These are phyloP conservation scores for Pyrrhosoma nymphula DNA, from an alignment of 2,888 invertebrate species.

Conservation along the genomic window DNA sequence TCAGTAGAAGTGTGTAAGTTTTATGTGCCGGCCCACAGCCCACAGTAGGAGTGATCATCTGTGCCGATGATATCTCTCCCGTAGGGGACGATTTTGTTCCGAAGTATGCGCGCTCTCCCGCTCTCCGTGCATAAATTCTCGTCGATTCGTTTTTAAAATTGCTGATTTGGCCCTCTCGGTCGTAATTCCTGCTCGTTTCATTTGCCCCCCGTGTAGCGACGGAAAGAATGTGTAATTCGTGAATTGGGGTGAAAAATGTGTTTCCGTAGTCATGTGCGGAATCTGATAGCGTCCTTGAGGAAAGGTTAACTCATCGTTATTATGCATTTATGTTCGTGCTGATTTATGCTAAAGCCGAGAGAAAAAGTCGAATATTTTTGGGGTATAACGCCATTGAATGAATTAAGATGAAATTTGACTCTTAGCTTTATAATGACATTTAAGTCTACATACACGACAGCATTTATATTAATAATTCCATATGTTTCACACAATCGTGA, in stretches of 20 bases:
- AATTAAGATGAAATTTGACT: neutral
- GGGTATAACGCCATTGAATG: neutral
- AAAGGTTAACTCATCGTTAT: neutral
- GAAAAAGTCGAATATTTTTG: neutral
- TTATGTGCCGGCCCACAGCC: neutral
- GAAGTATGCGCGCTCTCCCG: neutral
- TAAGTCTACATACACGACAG: too few relatives aligned
- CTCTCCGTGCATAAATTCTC: neutral
- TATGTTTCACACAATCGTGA: too few relatives aligned
- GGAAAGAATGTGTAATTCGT: neutral
- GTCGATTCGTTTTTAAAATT: constrained; percentile 22
- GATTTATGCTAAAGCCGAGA: neutral
- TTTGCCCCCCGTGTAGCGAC: neutral
- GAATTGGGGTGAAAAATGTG: neutral
- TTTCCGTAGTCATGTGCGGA: neutral
- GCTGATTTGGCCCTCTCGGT: neutral
- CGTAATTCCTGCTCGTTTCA: neutral
- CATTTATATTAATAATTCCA: too few relatives aligned
- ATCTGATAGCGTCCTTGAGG: neutral
- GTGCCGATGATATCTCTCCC: neutral
- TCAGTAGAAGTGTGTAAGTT: neutral
- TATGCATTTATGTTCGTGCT: neutral
- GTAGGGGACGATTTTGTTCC: neutral
- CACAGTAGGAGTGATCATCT: constrained; percentile 28
- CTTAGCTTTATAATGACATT: too few relatives aligned